Evolutionary conservation across 2,797 vertebrate species (phyloP).

Genomic region (Dendrocincla fuliginosa): DNA sequence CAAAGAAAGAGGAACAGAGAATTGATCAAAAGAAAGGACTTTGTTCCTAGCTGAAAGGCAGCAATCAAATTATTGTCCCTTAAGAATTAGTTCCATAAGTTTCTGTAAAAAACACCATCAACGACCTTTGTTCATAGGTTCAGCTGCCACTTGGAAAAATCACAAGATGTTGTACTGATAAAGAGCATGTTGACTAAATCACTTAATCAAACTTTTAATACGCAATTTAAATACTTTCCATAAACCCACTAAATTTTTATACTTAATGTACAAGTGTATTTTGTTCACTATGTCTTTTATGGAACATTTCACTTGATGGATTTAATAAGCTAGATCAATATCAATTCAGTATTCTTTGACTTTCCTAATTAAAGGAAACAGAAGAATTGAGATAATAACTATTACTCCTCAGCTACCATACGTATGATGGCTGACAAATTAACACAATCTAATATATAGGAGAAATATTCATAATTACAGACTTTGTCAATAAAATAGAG

Average conservation of each 20-base stretch:
- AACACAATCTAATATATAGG: constrained; percentile 64
- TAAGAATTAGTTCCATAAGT: neutral
- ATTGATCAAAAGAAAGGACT: neutral
- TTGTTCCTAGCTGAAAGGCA: neutral
- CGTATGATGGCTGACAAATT: constrained; percentile 63
- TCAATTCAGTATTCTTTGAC: constrained; percentile 54
- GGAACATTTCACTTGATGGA: constrained; percentile 48
- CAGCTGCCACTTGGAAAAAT: neutral
- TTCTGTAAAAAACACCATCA: neutral
- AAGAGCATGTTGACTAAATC: neutral
- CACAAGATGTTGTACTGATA: neutral
- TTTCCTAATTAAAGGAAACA: constrained; percentile 72
- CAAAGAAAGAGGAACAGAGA: neutral
- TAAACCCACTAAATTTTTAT: constrained; percentile 17
- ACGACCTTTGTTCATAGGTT: neutral
- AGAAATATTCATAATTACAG: constrained; percentile 76
- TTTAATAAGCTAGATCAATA: constrained; percentile 66
- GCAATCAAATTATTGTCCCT: neutral
- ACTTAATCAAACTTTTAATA: constrained; percentile 27
- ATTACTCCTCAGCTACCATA: constrained; percentile 63
- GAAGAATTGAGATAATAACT: constrained; percentile 65
- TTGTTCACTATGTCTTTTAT: constrained; percentile 44
- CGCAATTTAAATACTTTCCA: constrained; percentile 29
- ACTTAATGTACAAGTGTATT: constrained; percentile 27
- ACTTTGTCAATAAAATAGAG: constrained; percentile 74